These are phyloP conservation scores for Sarcophaga subvicina DNA, from an alignment of 2,888 invertebrate species.

Conservation along the genomic window DNA sequence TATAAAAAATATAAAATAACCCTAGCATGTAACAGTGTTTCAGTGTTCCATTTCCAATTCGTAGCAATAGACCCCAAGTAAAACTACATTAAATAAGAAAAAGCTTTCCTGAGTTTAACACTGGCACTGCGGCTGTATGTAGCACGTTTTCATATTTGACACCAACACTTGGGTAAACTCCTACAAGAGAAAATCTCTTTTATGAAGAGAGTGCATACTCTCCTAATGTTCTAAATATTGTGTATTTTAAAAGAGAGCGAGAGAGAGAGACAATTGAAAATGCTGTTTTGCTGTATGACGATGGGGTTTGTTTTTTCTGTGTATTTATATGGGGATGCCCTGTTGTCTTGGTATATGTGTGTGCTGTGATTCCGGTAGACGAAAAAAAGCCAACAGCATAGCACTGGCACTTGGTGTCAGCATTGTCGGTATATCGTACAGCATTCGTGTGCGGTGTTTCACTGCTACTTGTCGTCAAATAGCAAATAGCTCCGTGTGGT, in stretches of 20 bases:
- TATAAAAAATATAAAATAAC: too few species aligned
- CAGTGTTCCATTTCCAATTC: too few species aligned
- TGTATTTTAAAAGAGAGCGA: neutral
- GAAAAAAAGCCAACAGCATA: conserved; percentile 62
- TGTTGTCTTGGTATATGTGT: conserved; percentile 45
- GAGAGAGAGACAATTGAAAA: neutral
- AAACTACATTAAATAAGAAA: conserved; percentile 32
- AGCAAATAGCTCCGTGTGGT: conserved; percentile 68
- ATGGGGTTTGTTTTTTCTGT: conserved; percentile 29
- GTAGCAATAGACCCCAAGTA: neutral
- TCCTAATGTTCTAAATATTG: conserved; percentile 62
- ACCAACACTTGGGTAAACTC: conserved; percentile 33
- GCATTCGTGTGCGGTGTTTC: conserved; percentile 78
- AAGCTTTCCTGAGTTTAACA: conserved; percentile 60
- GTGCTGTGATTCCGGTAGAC: conserved; percentile 66
- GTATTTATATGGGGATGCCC: neutral
- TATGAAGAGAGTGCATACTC: conserved; percentile 10
- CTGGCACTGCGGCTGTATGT: conserved; percentile 49
- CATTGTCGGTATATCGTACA: conserved; percentile 68
- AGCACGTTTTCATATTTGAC: conserved; percentile 59
- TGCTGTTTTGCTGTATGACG: conserved; percentile 28
- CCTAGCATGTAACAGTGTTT: too few species aligned
- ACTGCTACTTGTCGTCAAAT: conserved; percentile 72
- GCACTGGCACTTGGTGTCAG: conserved; percentile 64
- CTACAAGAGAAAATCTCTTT: neutral